Base-by-base conservation (phyloP, 2,113 vertebrate genomes). In the Carettochelys insculpta region DNA sequence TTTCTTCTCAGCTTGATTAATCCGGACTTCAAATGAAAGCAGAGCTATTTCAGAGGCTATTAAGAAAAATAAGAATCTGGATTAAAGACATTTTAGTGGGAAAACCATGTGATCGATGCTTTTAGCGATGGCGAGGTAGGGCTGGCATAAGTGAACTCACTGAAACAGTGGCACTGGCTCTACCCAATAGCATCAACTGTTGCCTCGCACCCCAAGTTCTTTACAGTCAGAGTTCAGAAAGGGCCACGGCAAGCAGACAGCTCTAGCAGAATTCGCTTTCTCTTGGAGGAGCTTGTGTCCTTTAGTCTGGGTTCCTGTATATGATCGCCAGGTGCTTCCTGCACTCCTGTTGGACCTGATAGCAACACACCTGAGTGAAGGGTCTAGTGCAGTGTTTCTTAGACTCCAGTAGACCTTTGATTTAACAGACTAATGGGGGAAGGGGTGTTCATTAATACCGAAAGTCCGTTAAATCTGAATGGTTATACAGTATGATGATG, bases 11-110 rank as follows among this genome's bases (percentile, higher is more conserved):
- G 8, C 79, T 83, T 68, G 12, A 2, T 34, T 47, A 22, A 52
- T 52, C 54, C 11, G 3, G 11, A 0, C 2, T n/a, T 29, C 43
- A 0, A 5, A 56, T 58, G 65, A 68, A 56, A 80, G 11, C 2
- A 3, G 4, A 2, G 51, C 27, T 77, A 0, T 89, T 86, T 58
- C 61, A 71, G 0, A 5, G 75, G 12, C 73, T 65, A 19, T 12
- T 50, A 13, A 47, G 75, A 16, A 48, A 48, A 48, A 3, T 1
- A 29, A 20, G 34, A 76, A 24, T 48, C 29, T 47, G 43, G 45
- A 47, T 77, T 34, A 47, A 48, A 48, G 34, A 31, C 29, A 13
- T 45, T 29, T 48, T 27, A 48, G 45, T 48, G 3, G 16, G 71
- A 75, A 75, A 16, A 48, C 8, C 45, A 31, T 10, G 27, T 27